Percentiles rank a stretch among this genome's conserved stretches.
These are phyloP conservation scores for Nematolebias whitei DNA, from an alignment of 2,113 vertebrate species.

Conservation along the genomic window DNA sequence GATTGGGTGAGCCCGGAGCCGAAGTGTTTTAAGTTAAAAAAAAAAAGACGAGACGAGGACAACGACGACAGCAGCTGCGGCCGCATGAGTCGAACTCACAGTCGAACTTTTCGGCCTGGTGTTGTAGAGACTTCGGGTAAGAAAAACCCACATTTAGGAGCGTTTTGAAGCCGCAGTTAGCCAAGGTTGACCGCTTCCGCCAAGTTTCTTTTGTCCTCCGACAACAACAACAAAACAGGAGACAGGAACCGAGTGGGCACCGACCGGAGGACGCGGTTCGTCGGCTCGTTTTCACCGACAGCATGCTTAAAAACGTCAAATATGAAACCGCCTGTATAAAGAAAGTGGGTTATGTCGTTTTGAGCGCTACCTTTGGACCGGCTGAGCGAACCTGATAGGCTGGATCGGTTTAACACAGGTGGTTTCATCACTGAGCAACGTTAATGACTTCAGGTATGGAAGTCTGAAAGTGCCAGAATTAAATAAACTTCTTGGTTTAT, in stretches of 20 bases:
- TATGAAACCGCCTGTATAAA: not conserved
- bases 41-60: slow-evolving; percentile 7
- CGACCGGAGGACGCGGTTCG: not conserved
- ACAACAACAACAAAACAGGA: slow-evolving; percentile 66
- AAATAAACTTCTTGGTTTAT: too few relatives aligned
- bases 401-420: not conserved
- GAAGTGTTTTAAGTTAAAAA: slow-evolving; percentile 44
- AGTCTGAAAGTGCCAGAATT: too few relatives aligned
- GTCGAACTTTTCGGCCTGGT: slow-evolving; percentile 18
- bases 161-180: not conserved
- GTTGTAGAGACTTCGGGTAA: slow-evolving; percentile 59
- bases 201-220: slow-evolving; percentile 79
- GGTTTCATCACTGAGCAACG: not conserved
- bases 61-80: slow-evolving; percentile 50
- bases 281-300: not conserved
- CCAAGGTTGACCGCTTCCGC: slow-evolving; percentile 54
- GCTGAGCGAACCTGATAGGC: too few relatives aligned
- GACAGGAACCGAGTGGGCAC: slow-evolving; percentile 4
- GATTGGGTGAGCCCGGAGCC: slow-evolving; percentile 66
- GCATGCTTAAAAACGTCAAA: not conserved
- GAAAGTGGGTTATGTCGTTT: not conserved
- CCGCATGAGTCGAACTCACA: slow-evolving; percentile 34
- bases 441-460: too few relatives aligned
- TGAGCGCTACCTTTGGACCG: slow-evolving; percentile 65
- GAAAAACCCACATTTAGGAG: not conserved